Percentiles rank a stretch among this genome's conserved stretches.
phyloP scores from a whole-genome alignment of 2,113 vertebrate species.

The Sakesphorus luctuosus region DNA sequence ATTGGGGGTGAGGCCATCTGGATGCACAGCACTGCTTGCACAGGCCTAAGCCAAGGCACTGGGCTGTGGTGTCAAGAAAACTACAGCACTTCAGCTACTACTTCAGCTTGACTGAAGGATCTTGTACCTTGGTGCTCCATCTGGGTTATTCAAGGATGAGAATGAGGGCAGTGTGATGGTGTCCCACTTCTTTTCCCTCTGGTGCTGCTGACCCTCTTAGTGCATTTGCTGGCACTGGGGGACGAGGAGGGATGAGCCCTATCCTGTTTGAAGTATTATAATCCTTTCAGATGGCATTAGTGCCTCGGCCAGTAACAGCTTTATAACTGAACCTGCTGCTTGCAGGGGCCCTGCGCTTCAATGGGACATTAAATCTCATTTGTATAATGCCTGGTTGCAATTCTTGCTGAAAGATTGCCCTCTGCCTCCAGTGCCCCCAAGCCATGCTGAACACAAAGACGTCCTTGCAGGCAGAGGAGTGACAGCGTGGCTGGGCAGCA shows the following conservation, averaged over 20 bases:
- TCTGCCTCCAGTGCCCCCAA: background rate
- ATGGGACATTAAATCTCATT: conserved; percentile 52
- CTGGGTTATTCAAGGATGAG: background rate
- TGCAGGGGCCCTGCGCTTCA: background rate
- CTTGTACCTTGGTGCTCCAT: rapidly evolving
- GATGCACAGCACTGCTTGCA: rapidly evolving
- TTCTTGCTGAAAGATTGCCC: conserved; percentile 29
- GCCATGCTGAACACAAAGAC: background rate
- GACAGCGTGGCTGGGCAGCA: rapidly evolving
- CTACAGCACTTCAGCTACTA: too few species aligned
- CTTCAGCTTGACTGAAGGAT: background rate
- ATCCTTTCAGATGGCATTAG: conserved; percentile 54
- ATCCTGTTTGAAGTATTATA: conserved; percentile 18
- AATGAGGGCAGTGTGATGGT: background rate
- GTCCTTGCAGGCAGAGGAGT: background rate
- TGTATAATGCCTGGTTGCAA: conserved; percentile 47
- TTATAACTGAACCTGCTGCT: conserved; percentile 47
- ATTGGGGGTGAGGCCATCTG: rapidly evolving
- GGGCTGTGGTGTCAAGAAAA: background rate
- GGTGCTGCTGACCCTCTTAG: background rate
- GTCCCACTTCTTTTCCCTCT: background rate
- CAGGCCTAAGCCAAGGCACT: background rate
- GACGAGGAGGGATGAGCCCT: background rate
- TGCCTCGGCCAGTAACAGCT: background rate
- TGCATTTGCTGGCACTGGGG: rapidly evolving